Percentiles rank a stretch among this genome's conserved stretches.
These are phyloP conservation scores for Ciconia maguari DNA, from an alignment of 2,113 vertebrate genomes.

Conservation along the genomic window DNA sequence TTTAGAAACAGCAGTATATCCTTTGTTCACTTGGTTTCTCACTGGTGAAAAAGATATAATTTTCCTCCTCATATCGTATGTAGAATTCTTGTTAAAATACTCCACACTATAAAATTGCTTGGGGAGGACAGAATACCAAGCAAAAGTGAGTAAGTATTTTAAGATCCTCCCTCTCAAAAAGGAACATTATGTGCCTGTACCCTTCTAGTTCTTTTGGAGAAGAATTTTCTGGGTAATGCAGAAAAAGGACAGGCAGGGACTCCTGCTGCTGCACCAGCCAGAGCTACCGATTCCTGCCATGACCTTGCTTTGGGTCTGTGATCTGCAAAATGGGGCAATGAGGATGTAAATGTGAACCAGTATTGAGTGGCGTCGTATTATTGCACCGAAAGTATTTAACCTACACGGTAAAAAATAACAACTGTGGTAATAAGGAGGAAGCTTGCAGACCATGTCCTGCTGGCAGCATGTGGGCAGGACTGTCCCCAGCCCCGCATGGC, in stretches of 20 bases:
- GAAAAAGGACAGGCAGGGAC: not conserved
- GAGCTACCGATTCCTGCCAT: not conserved
- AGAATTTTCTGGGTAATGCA: not conserved
- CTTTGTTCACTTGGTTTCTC: not conserved
- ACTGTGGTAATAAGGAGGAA: not conserved
- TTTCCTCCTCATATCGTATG: not conserved
- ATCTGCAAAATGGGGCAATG: not conserved
- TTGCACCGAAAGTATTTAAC: not conserved
- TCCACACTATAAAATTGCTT: not conserved
- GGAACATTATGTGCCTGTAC: not conserved
- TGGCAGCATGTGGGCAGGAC: accelerated
- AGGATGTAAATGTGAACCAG: not conserved
- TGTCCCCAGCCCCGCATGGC: accelerated
- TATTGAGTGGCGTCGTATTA: not conserved
- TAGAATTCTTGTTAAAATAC: conserved; percentile 13
- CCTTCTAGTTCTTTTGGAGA: not conserved
- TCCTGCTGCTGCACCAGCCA: not conserved
- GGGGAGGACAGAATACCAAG: not conserved
- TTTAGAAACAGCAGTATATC: not conserved
- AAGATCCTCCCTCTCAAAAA: not conserved
- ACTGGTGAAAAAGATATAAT: not conserved
- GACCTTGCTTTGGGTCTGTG: not conserved
- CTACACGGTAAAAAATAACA: accelerated
- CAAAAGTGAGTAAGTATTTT: not conserved
- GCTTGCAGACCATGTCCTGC: not conserved